Evolutionary conservation across 35 echinoderm and acorn worm genomes (phyloP), one percentile per base, ranked within the genome.

Genomic region (Strongylocentrotus purpuratus): DNA sequence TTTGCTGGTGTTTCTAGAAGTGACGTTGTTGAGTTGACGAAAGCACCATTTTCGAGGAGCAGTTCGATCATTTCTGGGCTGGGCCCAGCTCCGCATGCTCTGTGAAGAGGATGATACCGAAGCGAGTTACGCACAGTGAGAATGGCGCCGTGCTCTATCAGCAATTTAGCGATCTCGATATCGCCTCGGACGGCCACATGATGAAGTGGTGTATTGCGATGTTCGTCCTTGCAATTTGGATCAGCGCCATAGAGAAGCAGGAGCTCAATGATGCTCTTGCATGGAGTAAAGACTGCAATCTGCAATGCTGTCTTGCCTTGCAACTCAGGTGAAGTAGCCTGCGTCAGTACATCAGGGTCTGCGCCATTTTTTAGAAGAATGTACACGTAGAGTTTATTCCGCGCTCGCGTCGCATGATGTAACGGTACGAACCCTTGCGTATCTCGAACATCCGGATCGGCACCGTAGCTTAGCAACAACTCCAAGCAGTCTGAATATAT

Each of bases 161-260:
- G 91, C 25, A 99, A 86, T 85, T 95, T 94, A 28, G 96, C 96
- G 2, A 99, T 98, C 9, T 94, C 94, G 7, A 97, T n/a, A 58
- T 95, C 95, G 1, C 98, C 97, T 52, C 97, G 98, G 2, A 97
- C 96, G 20, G 98, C 94, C 31, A 95, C 97, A 85, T 97, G 95
- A 87, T 99, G 98, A 31, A 99, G 86, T 9, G 98, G 96, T 10
- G 97, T 96, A 91, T 99, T 99, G 22, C 94, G 33, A 86, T 96
- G 96, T 85, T 93, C 92, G 78, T 99, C 98, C 31, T 94, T 61
- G 28, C 94, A 96, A 31, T 99, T 99, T 20, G 96, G 88, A 60
- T 99, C 95, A 4, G 98, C 98, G 14, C 97, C 97, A 94, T 97
- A 95, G 48, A 94, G 71, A 4, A 99, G 95, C 59, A 99, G 87